phyloP scores from a whole-genome alignment of 2,113 vertebrate genomes.

The Phyllostomus discolor region DNA sequence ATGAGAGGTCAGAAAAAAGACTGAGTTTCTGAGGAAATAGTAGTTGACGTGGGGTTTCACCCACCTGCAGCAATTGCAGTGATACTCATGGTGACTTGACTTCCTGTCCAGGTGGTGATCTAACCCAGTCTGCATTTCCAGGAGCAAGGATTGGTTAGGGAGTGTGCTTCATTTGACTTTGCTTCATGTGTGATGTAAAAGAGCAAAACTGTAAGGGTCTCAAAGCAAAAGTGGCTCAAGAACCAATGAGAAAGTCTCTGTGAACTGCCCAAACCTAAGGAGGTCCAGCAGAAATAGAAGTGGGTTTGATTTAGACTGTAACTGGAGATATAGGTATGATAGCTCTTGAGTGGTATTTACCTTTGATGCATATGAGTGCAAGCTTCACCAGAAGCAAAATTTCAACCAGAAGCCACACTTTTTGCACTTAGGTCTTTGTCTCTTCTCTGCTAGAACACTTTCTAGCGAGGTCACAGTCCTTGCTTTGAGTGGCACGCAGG shows the following conservation, averaged over 20 bases:
- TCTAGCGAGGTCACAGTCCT: neutral
- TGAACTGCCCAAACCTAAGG: neutral
- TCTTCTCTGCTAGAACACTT: neutral
- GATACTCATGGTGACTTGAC: neutral
- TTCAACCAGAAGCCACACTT: neutral
- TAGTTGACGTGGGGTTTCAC: neutral
- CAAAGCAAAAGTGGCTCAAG: neutral
- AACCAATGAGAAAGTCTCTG: neutral
- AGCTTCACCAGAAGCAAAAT: neutral
- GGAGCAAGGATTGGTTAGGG: neutral
- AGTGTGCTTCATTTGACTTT: neutral
- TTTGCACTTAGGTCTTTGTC: neutral
- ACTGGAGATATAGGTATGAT: neutral
- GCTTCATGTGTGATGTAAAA: neutral
- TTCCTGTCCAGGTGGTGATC: neutral
- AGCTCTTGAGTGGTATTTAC: neutral
- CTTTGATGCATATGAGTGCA: neutral
- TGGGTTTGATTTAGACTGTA: neutral
- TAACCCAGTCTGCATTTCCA: neutral
- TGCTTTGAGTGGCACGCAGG: neutral
- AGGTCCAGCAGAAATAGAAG: neutral
- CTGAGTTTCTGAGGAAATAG: neutral
- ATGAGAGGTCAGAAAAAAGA: neutral
- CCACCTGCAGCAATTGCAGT: neutral
- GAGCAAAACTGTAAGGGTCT: neutral